phyloP scores from a whole-genome alignment of 1,140 invertebrate species.

The Heterodera carotae region DNA sequence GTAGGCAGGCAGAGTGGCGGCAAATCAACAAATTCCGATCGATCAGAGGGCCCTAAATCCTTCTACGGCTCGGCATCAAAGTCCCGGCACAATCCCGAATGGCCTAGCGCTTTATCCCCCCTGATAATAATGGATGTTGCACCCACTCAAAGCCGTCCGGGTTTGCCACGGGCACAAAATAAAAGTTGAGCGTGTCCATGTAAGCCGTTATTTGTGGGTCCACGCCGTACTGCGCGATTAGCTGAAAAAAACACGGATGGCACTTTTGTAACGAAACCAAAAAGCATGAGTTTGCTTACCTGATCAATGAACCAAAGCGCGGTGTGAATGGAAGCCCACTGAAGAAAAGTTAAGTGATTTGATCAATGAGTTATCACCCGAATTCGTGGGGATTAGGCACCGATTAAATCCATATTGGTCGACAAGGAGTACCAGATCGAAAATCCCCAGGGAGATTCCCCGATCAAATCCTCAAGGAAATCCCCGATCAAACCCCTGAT shows the following conservation, averaged over 20 bases:
- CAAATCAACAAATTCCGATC: no score
- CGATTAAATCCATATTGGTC: neutral
- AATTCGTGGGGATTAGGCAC: neutral
- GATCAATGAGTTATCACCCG: neutral
- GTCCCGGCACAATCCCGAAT: no score
- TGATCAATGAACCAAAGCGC: conserved; percentile 66
- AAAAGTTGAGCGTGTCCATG: conserved; percentile 67
- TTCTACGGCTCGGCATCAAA: no score
- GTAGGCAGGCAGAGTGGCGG: no score
- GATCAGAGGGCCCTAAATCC: no score
- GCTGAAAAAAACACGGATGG: conserved; percentile 35
- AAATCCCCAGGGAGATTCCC: no score
- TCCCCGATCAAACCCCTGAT: no score
- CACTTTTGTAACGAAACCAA: conserved; percentile 4
- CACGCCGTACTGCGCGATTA: conserved; percentile 55
- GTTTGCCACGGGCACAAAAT: conserved; percentile 68
- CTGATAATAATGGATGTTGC: no score
- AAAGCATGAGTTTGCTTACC: conserved; percentile 26
- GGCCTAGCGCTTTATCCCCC: no score
- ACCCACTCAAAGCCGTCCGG: conserved; percentile 65
- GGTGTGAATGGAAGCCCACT: conserved; percentile 67
- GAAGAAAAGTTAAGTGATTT: conserved; percentile 19
- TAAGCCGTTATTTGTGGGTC: conserved; percentile 60
- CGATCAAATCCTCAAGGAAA: no score
- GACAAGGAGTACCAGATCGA: no score